These are phyloP conservation scores for Acanthurus lineatus DNA, from an alignment of 2,797 vertebrate genomes.

Conservation along the genomic window DNA sequence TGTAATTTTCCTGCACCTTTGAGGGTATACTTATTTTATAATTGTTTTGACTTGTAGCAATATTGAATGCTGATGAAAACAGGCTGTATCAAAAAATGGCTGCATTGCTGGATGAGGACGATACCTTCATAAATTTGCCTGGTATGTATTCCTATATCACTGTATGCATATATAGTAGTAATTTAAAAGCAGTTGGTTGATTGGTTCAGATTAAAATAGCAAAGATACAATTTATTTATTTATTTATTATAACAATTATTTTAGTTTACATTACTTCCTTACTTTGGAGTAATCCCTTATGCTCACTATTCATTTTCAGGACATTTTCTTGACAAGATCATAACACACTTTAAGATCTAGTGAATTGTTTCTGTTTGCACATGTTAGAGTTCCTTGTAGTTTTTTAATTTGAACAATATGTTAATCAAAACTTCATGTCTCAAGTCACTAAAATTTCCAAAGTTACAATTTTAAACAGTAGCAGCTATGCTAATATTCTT, in stretches of 20 bases:
- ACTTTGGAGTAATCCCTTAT: neutral
- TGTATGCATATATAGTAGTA: neutral
- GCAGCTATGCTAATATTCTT: neutral
- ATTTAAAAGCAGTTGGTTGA: neutral
- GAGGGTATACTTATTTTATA: slow-evolving; percentile 47
- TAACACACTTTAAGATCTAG: neutral
- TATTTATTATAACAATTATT: neutral
- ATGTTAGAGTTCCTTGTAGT: neutral
- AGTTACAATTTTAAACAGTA: neutral
- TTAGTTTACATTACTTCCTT: neutral
- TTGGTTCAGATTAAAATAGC: neutral
- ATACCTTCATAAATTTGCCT: slow-evolving; percentile 82
- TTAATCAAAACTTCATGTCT: neutral
- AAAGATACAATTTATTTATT: neutral
- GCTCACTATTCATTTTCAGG: neutral
- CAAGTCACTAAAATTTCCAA: neutral
- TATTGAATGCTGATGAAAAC: slow-evolving; percentile 80
- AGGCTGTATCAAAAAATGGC: slow-evolving; percentile 84
- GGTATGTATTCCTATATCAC: slow-evolving; percentile 75
- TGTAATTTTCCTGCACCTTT: slow-evolving; percentile 53
- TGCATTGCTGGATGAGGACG: slow-evolving; percentile 85
- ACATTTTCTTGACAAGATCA: too few species aligned
- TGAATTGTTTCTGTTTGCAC: neutral
- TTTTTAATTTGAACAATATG: neutral
- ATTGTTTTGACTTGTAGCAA: slow-evolving; percentile 78